Conservation (phyloP, 1,140 invertebrate species). For the Drosophila willistoni region DNA sequence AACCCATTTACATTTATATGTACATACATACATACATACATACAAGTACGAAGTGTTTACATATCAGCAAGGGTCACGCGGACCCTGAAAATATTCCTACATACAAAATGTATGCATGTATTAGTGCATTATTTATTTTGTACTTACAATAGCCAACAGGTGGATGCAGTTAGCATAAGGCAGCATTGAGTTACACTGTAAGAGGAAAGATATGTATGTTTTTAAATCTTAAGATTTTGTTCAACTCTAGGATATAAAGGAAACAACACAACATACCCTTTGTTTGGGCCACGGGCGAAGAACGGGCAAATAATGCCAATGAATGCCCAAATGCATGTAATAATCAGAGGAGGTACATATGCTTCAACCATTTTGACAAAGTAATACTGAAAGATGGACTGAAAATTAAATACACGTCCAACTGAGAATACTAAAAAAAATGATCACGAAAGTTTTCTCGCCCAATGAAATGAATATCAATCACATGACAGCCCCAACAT, state of each 20-base stretch:
- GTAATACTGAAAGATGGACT: constrained; percentile 35
- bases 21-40: neutral
- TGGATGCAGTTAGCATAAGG: constrained; percentile 93
- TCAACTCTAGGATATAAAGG: neutral
- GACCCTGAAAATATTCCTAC: constrained; percentile 4
- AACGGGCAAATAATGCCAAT: constrained; percentile 93
- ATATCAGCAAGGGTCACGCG: neutral
- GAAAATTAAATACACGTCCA: constrained; percentile 47
- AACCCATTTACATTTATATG: neutral
- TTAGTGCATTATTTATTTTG: neutral
- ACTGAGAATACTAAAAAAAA: constrained; percentile 45
- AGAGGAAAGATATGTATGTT: constrained; percentile 8
- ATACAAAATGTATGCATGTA: neutral
- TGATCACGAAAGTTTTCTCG: constrained; percentile 65
- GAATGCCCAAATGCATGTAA: constrained; percentile 92
- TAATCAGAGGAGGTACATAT: constrained; percentile 89
- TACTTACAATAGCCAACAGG: constrained; percentile 92
- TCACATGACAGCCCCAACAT: constrained; percentile 70
- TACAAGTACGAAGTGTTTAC: neutral
- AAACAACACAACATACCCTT: constrained; percentile 83
- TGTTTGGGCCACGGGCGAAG: constrained; percentile 94
- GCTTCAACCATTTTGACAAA: constrained; percentile 89
- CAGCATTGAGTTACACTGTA: constrained; percentile 91
- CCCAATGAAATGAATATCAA: constrained; percentile 71
- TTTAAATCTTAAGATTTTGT: neutral